phyloP scores from a whole-genome alignment of 1,140 invertebrate species.

The Theocolax elegans region DNA sequence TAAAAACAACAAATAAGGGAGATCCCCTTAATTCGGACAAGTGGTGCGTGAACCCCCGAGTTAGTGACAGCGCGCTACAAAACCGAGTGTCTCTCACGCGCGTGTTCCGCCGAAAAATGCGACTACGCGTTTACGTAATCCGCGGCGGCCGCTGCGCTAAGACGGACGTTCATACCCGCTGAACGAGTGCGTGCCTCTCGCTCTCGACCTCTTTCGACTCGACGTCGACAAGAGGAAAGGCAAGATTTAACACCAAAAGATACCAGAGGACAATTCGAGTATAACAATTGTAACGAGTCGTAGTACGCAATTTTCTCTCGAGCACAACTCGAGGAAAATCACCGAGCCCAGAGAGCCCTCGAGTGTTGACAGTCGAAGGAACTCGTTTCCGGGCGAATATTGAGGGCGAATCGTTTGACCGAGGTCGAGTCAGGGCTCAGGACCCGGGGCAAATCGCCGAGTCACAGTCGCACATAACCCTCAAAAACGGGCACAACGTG shows the following conservation, averaged over 20 bases:
- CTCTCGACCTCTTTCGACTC: background rate
- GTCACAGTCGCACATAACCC: constrained; percentile 28
- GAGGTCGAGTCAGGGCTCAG: background rate
- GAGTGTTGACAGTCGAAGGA: too few relatives aligned
- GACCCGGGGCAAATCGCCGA: too few relatives aligned
- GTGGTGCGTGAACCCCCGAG: too few relatives aligned
- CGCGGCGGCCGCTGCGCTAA: background rate
- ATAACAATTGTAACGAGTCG: too few relatives aligned
- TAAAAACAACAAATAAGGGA: too few relatives aligned
- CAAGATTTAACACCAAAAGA: background rate
- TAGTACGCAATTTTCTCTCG: too few relatives aligned
- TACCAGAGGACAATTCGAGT: too few relatives aligned
- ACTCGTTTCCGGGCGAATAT: background rate
- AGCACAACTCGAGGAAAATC: too few relatives aligned
- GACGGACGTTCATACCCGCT: constrained; percentile 23
- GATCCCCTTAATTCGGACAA: too few relatives aligned
- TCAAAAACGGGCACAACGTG: constrained; percentile 24
- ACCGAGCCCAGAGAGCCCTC: too few relatives aligned
- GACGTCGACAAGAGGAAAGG: background rate
- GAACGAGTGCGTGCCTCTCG: constrained; percentile 19
- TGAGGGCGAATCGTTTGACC: background rate
- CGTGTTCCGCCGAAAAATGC: constrained; percentile 16
- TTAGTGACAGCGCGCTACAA: too few relatives aligned
- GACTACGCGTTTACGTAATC: constrained; percentile 43
- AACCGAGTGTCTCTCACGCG: too few relatives aligned